Evolutionary conservation across 1,140 invertebrate species (phyloP).

Genomic region (Zaprionus nigranus): DNA sequence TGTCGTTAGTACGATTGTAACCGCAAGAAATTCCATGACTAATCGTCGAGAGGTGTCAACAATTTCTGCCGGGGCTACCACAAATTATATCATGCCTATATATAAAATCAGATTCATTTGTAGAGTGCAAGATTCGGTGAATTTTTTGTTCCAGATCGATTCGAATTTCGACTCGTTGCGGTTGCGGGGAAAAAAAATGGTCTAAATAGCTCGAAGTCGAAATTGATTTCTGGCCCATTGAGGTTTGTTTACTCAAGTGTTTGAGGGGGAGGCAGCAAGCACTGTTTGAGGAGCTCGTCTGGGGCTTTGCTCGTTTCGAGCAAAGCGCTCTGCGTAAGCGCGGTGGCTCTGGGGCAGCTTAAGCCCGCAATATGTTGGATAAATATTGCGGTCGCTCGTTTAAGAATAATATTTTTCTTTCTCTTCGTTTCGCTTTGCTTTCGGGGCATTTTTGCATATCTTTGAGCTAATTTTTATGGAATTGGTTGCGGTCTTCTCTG

Average conservation of each 20-base stretch:
- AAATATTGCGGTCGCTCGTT: constrained; percentile 44
- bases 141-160: constrained; percentile 5
- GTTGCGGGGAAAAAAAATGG: constrained; percentile 13
- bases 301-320: constrained; percentile 5
- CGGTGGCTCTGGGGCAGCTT: constrained; percentile 54
- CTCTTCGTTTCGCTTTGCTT: constrained; percentile 15
- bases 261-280: constrained; percentile 18
- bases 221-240: constrained; percentile 41
- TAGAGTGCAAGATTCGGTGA: constrained; percentile 42
- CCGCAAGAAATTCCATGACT: constrained; percentile 49
- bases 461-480: constrained; percentile 61
- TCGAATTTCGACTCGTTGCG: constrained; percentile 22
- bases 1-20: constrained; percentile 15
- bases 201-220: constrained; percentile 43
- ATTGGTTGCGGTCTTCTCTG: constrained; percentile 34
- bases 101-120: constrained; percentile 40
- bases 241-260: constrained; percentile 37
- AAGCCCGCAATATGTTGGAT: constrained; percentile 27
- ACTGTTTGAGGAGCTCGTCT: constrained; percentile 5
- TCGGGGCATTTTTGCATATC: constrained; percentile 52
- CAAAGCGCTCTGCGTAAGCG: constrained; percentile 52
- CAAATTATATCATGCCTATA: constrained; percentile 54
- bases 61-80: constrained; percentile 32
- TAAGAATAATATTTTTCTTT: constrained; percentile 57
- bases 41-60: constrained; percentile 41